A percentile compares a stretch with the other conserved stretches of the same genome.
Conservation (phyloP, 2,888 invertebrate genomes). For the Dynastes tityus region DNA sequence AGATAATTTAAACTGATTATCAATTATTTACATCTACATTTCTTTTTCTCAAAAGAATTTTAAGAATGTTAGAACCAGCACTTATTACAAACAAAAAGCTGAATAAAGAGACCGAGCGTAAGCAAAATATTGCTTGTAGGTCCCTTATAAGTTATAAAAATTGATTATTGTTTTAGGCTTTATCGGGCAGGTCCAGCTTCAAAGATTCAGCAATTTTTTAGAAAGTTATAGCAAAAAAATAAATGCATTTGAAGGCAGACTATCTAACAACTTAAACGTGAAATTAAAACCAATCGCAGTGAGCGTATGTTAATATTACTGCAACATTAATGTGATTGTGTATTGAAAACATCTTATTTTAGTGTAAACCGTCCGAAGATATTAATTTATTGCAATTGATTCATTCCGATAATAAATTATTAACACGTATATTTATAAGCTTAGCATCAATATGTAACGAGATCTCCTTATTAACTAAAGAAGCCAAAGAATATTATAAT, state of each 20-base stretch:
- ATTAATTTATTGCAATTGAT: slow-evolving; percentile 80
- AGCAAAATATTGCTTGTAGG: slow-evolving; percentile 55
- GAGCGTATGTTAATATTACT: slow-evolving; percentile 55
- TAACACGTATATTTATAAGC: slow-evolving; percentile 86
- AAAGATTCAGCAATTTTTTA: slow-evolving; percentile 73
- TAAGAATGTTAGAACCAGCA: slow-evolving; percentile 66
- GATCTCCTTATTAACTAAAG: slow-evolving; percentile 78
- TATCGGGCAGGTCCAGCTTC: slow-evolving; percentile 73
- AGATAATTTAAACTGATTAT: too few relatives aligned
- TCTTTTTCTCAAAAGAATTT: background rate
- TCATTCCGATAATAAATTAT: slow-evolving; percentile 86
- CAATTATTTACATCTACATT: background rate
- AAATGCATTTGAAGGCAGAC: slow-evolving; percentile 63
- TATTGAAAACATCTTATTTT: slow-evolving; percentile 55
- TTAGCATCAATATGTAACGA: slow-evolving; percentile 87
- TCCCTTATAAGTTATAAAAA: slow-evolving; percentile 40
- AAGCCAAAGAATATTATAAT: slow-evolving; percentile 78
- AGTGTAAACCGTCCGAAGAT: slow-evolving; percentile 75
- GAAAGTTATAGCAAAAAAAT: slow-evolving; percentile 69
- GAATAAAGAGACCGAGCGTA: slow-evolving; percentile 69
- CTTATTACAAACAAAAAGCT: slow-evolving; percentile 66
- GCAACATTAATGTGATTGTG: background rate
- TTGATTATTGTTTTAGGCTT: slow-evolving; percentile 64
- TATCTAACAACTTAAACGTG: slow-evolving; percentile 61
- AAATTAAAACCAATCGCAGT: slow-evolving; percentile 58